These are phyloP conservation scores for Zaprionus lineosus DNA, from an alignment of 2,888 invertebrate species.

Conservation along the genomic window DNA sequence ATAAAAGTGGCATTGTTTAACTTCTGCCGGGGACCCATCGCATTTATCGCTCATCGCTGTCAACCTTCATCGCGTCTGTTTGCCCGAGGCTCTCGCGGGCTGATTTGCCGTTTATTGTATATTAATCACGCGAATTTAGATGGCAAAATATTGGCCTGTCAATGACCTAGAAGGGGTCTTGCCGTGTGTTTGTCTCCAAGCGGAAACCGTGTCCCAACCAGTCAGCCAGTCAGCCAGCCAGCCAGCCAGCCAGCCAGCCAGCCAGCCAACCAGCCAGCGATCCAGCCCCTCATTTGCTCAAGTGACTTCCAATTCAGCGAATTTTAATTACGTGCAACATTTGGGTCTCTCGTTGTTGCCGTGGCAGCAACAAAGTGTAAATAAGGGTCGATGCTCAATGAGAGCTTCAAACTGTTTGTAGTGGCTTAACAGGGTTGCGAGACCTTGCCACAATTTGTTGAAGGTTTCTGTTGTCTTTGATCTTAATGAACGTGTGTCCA, in stretches of 20 bases:
- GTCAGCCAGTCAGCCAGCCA: too few species aligned
- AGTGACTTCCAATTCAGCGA: slow-evolving; percentile 59
- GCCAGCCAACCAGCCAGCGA: slow-evolving; percentile 3
- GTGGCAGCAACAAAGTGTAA: slow-evolving; percentile 45
- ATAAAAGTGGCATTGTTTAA: slow-evolving; percentile 41
- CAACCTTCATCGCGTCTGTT: slow-evolving; percentile 43
- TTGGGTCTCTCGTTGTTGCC: slow-evolving; percentile 38
- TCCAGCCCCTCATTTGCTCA: neutral
- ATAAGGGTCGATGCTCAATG: slow-evolving; percentile 41
- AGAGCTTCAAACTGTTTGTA: slow-evolving; percentile 39
- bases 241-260: too few species aligned
- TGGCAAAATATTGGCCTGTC: slow-evolving; percentile 27
- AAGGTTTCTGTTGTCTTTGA: slow-evolving; percentile 2
- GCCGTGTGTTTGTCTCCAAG: too few species aligned
- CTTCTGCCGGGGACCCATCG: slow-evolving; percentile 25
- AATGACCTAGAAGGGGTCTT: slow-evolving; percentile 22
- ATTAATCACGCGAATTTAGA: slow-evolving; percentile 54
- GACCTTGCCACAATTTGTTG: slow-evolving; percentile 27
- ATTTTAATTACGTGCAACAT: slow-evolving; percentile 74
- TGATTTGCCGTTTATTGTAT: slow-evolving; percentile 43
- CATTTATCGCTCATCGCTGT: slow-evolving; percentile 46
- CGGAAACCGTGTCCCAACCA: too few species aligned
- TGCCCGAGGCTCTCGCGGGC: slow-evolving; percentile 23
- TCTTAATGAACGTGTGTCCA: slow-evolving; percentile 31
- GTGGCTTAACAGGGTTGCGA: slow-evolving; percentile 14